Evolutionary conservation across 2,113 vertebrate species (phyloP).

Genomic region (Cyanoramphus novaezelandiae): DNA sequence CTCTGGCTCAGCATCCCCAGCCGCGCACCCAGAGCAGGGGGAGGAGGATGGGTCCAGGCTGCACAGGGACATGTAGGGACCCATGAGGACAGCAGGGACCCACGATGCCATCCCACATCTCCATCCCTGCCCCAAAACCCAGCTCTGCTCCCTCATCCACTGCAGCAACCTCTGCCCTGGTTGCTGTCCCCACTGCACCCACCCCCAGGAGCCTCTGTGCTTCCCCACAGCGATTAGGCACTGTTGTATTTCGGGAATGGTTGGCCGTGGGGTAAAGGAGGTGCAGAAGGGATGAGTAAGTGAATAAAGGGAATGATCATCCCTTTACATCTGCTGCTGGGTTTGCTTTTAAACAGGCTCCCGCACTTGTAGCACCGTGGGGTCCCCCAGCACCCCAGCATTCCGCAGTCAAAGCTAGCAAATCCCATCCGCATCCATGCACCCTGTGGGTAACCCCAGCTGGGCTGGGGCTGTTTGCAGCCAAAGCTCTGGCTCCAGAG

Average conservation of each 20-base stretch:
- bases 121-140: not conserved
- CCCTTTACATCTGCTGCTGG: not conserved
- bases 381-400: not conserved
- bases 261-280: not conserved
- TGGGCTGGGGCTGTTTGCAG: accelerated
- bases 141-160: accelerated
- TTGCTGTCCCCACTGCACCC: not conserved
- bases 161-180: not conserved
- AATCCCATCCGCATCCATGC: not conserved
- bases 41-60: not conserved
- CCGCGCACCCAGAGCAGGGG: not conserved
- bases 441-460: not conserved
- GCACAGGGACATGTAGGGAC: accelerated
- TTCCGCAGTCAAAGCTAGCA: accelerated
- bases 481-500: not conserved
- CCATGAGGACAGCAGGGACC: not conserved
- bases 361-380: accelerated
- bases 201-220: accelerated
- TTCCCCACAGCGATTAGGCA: not conserved
- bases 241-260: not conserved
- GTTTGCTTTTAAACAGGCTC: not conserved
- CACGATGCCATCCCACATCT: accelerated
- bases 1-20: not conserved
- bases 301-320: not conserved
- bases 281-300: not conserved